A percentile compares a stretch with the other conserved stretches of the same genome.
Conservation (phyloP, 2,113 vertebrate genomes). For the Bos taurus region DNA sequence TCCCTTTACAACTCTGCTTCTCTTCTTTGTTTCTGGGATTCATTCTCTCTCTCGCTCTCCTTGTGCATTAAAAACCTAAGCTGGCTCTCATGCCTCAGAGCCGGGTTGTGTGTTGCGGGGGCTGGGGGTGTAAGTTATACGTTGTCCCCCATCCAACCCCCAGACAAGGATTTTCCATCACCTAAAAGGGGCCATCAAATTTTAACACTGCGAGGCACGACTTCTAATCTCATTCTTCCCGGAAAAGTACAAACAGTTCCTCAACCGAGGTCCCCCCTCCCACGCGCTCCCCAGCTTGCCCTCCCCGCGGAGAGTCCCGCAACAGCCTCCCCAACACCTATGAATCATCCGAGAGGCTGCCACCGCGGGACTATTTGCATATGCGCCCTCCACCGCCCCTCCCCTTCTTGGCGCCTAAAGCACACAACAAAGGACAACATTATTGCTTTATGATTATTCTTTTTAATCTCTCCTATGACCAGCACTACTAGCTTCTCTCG, state of each 20-base stretch:
- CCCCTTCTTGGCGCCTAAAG: background rate
- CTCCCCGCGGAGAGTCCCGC: conserved; percentile 48
- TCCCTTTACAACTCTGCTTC: background rate
- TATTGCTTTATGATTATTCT: background rate
- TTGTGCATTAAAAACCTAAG: background rate
- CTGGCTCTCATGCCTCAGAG: background rate
- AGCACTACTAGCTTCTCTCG: background rate
- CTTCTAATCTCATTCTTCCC: conserved; percentile 60
- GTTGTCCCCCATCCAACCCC: background rate
- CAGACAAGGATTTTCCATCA: conserved; percentile 53
- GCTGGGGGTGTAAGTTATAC: background rate
- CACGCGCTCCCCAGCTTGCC: conserved; percentile 48
- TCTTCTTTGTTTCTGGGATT: background rate
- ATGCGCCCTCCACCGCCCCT: background rate
- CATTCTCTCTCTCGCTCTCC: background rate
- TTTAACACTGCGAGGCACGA: conserved; percentile 60
- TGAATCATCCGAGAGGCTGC: conserved; percentile 63
- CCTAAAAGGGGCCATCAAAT: conserved; percentile 64
- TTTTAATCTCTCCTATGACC: background rate
- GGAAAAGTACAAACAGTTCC: conserved; percentile 74
- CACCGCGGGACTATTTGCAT: conserved; percentile 25
- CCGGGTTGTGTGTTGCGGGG: too few relatives aligned
- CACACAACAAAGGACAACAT: background rate
- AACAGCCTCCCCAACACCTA: conserved; percentile 64
- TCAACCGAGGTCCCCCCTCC: conserved; percentile 61